Conservation (phyloP, 2,113 vertebrate genomes). For the Actenoides hombroni region DNA sequence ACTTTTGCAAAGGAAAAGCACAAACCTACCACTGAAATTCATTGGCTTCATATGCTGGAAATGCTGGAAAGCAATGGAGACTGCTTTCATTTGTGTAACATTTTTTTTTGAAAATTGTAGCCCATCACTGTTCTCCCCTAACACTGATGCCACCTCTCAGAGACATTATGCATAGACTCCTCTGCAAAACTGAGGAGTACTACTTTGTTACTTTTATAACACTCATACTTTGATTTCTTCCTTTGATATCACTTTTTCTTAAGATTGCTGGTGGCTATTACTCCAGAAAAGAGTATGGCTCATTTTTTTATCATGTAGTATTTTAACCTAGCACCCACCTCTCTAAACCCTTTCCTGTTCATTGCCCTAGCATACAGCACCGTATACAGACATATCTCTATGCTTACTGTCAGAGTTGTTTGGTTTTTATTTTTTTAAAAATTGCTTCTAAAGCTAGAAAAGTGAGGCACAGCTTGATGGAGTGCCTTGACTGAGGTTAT, state of each 20-base stretch:
- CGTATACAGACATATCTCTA: background rate
- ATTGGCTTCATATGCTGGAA: background rate
- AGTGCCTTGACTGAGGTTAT: background rate
- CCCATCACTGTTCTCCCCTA: background rate
- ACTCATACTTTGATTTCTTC: background rate
- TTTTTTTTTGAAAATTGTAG: background rate
- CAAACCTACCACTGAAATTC: background rate
- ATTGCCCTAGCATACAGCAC: background rate
- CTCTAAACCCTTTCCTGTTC: background rate
- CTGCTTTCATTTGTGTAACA: background rate
- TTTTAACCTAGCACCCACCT: background rate
- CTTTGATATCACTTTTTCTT: background rate
- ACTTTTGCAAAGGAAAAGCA: background rate
- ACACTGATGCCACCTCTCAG: background rate
- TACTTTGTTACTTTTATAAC: background rate
- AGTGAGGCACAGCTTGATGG: background rate
- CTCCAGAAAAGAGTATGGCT: background rate
- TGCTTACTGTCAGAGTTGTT: background rate
- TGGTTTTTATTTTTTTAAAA: background rate
- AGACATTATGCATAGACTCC: background rate
- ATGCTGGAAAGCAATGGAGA: background rate
- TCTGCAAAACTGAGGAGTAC: background rate
- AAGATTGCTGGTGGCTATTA: background rate
- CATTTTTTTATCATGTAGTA: background rate
- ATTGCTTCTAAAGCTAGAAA: background rate